These are phyloP conservation scores for Matsumurasca onukii DNA, from an alignment of 1,140 invertebrate species.

Conservation along the genomic window DNA sequence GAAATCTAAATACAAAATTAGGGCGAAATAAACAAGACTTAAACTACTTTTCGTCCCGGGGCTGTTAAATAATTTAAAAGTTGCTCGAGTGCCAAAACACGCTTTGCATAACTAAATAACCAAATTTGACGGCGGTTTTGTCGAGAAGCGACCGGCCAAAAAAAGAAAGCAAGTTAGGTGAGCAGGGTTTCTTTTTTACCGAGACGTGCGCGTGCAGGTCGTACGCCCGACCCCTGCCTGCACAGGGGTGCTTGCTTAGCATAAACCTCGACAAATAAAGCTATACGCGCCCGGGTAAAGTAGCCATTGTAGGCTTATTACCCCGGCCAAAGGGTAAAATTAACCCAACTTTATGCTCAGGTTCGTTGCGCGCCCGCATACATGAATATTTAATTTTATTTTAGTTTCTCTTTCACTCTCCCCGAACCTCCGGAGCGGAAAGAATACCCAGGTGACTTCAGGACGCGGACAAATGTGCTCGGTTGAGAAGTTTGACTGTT, in stretches of 20 bases:
- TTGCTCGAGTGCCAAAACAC: constrained; percentile 13
- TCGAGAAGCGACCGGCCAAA: neutral
- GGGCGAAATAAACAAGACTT: neutral
- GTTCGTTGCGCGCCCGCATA: constrained; percentile 18
- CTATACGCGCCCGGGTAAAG: constrained; percentile 15
- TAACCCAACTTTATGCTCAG: constrained; percentile 18
- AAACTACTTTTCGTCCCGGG: neutral
- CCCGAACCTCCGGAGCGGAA: neutral
- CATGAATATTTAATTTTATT: constrained; percentile 25
- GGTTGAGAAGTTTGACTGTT: too few relatives aligned
- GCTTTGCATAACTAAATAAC: constrained; percentile 26
- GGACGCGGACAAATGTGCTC: too few relatives aligned
- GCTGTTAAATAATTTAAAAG: constrained; percentile 21
- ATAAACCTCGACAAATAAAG: constrained; percentile 24
- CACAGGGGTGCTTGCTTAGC: constrained; percentile 19
- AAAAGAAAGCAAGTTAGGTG: too few relatives aligned
- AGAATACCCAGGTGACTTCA: too few relatives aligned
- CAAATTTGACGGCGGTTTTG: constrained; percentile 11
- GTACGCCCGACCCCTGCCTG: constrained; percentile 3
- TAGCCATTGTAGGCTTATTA: constrained; percentile 26
- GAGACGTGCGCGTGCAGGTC: constrained; percentile 4
- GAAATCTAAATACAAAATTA: neutral
- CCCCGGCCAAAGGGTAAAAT: constrained; percentile 14
- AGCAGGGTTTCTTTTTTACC: neutral
- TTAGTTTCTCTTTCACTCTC: constrained; percentile 19